Evolutionary conservation across 2,888 invertebrate genomes (phyloP), one percentile per base, ranked within the genome.

Genomic region (Dasypolia templi): DNA sequence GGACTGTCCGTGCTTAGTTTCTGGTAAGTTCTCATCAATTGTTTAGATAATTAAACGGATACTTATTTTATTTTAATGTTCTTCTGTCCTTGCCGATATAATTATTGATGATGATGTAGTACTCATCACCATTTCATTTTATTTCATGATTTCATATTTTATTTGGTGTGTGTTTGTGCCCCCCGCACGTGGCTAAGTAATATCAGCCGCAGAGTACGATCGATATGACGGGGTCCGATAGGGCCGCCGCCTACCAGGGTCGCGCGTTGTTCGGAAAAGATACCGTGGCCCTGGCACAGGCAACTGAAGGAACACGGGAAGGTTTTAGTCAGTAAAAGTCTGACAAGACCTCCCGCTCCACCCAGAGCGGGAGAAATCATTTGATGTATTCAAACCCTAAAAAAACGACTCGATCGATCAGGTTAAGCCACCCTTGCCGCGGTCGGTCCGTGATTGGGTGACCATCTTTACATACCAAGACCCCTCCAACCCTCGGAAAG

Each of bases 1-100:
- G 97, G 96, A 3, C 89, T 96, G 26, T 95, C 97, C 17, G 94
- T 97, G 22, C 96, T 97, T 2, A 96, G 97, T 35, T 97, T 97
- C 88, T 97, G 97, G 97, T 97, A 81, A 94, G 95, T 71, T 42
- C 2, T 71, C 4, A 22, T 14, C 7, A 46, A 62, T 39, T 17
- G 5, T 61, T 61, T n/a, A 61, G n/a, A 49, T 51, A 51, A 51
- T 4, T 7, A 49, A 49, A 49, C 49, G n/a, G n/a, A 51, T 11
- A 51, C 3, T 51, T 12, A 2, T 14, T 26, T 53, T 53, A 46
- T 46, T 46, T 22, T 22, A 46, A 46, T 46, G 22, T 46, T 46
- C 39, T 46, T 19, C 12, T 51, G 5, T 14, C 12, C n/a, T 26
- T 51, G 51, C 6, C 14, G n/a, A 26, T 26, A 12, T 53, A 26